These are phyloP conservation scores for Penaeus monodon DNA, from an alignment of 2,888 invertebrate genomes.

Conservation along the genomic window DNA sequence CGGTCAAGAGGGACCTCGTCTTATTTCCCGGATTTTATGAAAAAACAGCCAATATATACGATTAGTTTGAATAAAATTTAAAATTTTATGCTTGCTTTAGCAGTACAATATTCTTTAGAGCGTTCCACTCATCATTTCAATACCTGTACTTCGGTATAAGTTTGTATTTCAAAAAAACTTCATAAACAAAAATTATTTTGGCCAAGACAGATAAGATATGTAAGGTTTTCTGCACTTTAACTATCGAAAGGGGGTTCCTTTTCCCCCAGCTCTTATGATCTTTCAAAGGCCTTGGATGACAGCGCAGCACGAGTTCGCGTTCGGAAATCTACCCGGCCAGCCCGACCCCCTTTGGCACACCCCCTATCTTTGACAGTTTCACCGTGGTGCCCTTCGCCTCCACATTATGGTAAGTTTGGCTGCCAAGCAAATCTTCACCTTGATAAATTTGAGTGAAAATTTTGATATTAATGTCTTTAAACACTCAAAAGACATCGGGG, in stretches of 20 bases:
- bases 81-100: too few species aligned
- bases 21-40: too few species aligned
- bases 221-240: background rate
- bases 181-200: too few species aligned
- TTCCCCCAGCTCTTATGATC: background rate
- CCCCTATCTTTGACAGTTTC: conserved; percentile 6
- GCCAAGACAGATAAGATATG: too few species aligned
- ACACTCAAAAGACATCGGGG: conserved; percentile 4
- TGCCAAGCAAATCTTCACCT: conserved; percentile 6
- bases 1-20: too few species aligned
- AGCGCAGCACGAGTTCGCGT: background rate
- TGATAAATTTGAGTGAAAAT: background rate
- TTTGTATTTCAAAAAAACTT: too few species aligned
- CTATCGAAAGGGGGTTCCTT: background rate
- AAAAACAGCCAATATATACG: too few species aligned
- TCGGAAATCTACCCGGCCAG: too few species aligned
- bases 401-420: background rate
- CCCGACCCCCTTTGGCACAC: background rate
- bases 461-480: background rate
- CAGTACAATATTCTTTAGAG: too few species aligned
- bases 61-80: too few species aligned
- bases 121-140: too few species aligned
- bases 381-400: background rate
- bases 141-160: too few species aligned
- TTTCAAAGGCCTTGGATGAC: background rate